Conservation (phyloP, 2,888 invertebrate species). For the Lycia hirtaria region DNA sequence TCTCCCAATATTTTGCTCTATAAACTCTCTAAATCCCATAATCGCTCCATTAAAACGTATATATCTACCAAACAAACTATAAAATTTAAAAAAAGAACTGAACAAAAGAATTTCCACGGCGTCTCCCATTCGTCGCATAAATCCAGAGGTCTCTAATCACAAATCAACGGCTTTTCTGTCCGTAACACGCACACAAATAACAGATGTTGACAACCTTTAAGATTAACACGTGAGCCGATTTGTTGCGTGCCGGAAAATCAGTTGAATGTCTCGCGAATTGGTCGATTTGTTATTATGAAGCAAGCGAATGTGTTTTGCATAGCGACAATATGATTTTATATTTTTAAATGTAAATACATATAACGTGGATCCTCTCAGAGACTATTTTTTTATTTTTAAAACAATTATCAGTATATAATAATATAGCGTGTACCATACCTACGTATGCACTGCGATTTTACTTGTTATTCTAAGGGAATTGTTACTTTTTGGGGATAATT, state of each 20-base stretch:
- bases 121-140: constrained; percentile 53
- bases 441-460: no score
- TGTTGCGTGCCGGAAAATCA: constrained; percentile 28
- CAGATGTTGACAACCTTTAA: constrained; percentile 53
- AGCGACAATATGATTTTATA: no score
- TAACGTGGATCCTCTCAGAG: no score
- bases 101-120: constrained; percentile 49
- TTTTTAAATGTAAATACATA: no score
- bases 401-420: no score
- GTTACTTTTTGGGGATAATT: no score
- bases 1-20: constrained; percentile 26
- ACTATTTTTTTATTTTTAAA: no score
- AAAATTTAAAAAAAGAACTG: constrained; percentile 27
- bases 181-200: constrained; percentile 53
- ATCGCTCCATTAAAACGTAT: constrained; percentile 33
- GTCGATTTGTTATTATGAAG: constrained; percentile 11
- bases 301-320: not conserved
- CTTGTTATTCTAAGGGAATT: no score
- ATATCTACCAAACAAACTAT: constrained; percentile 32
- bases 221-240: constrained; percentile 32
- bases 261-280: constrained; percentile 18
- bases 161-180: constrained; percentile 64
- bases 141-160: constrained; percentile 57
- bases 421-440: no score
- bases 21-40: constrained; percentile 23